Evolutionary conservation across 2,113 vertebrate genomes (phyloP).

Genomic region (Plecotus auritus): DNA sequence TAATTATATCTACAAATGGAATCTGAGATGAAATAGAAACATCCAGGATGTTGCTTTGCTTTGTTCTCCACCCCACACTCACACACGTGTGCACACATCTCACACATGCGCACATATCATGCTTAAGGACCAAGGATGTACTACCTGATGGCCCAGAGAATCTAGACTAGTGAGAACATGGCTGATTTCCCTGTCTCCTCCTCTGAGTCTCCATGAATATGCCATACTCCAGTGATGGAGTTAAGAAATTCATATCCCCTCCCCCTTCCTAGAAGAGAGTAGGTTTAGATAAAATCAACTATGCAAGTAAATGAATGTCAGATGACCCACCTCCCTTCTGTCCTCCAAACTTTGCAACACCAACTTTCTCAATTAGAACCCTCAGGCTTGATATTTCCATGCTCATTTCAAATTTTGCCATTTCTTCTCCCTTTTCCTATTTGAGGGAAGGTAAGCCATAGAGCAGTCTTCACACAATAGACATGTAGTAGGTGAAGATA

Average conservation of each 20-base stretch:
- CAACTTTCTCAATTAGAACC: background rate
- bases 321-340: background rate
- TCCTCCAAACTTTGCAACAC: too few species aligned
- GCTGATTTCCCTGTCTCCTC: background rate
- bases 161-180: background rate
- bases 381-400: background rate
- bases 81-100: background rate
- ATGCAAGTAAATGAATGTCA: background rate
- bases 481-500: background rate
- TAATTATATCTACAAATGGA: constrained; percentile 41
- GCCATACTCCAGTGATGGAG: too few species aligned
- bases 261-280: background rate
- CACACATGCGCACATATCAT: background rate
- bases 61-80: background rate
- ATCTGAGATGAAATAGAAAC: constrained; percentile 41
- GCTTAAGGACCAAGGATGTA: background rate
- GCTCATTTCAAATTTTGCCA: background rate
- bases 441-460: background rate
- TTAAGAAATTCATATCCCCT: background rate
- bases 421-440: background rate
- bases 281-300: background rate
- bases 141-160: background rate
- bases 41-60: background rate
- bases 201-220: background rate
- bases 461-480: background rate